Percentiles rank a stretch among this genome's conserved stretches.
These are phyloP conservation scores for Clostera curtula DNA, from an alignment of 2,888 invertebrate genomes.

Conservation along the genomic window DNA sequence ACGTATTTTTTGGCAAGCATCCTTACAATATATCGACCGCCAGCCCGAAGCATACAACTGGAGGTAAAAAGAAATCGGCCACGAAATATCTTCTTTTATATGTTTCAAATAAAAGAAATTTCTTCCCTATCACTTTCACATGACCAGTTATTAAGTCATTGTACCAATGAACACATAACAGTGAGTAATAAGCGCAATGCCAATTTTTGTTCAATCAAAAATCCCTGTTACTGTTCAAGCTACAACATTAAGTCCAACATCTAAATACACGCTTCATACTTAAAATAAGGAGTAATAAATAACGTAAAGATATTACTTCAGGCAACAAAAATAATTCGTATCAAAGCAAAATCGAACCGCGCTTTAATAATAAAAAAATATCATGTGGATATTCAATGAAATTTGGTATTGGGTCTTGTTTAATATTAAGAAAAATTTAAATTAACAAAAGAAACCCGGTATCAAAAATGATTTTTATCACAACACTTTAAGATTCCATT, in stretches of 20 bases:
- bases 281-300: constrained; percentile 17
- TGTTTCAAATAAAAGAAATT: constrained; percentile 49
- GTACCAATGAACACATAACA: constrained; percentile 35
- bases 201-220: constrained; percentile 54
- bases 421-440: too few species aligned
- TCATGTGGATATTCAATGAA: too few species aligned
- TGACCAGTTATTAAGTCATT: constrained; percentile 29
- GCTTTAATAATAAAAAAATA: too few species aligned
- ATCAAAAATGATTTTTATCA: too few species aligned
- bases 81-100: constrained; percentile 54
- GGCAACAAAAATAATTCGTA: constrained; percentile 19
- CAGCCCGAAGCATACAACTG: too few species aligned
- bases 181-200: constrained; percentile 37
- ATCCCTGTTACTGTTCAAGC: constrained; percentile 53
- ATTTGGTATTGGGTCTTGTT: too few species aligned
- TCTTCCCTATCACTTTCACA: constrained; percentile 30
- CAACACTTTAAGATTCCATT: too few species aligned
- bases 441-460: too few species aligned
- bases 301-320: constrained; percentile 20
- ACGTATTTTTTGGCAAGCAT: too few species aligned
- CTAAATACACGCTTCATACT: constrained; percentile 33
- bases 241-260: constrained; percentile 31
- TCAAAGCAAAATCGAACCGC: too few species aligned
- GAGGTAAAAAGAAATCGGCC: constrained; percentile 27
- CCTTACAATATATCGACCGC: too few species aligned